Percentiles rank a stretch among this genome's conserved stretches.
Evolutionary conservation across 2,113 vertebrate species (phyloP).

Genomic region (Platanista minor): DNA sequence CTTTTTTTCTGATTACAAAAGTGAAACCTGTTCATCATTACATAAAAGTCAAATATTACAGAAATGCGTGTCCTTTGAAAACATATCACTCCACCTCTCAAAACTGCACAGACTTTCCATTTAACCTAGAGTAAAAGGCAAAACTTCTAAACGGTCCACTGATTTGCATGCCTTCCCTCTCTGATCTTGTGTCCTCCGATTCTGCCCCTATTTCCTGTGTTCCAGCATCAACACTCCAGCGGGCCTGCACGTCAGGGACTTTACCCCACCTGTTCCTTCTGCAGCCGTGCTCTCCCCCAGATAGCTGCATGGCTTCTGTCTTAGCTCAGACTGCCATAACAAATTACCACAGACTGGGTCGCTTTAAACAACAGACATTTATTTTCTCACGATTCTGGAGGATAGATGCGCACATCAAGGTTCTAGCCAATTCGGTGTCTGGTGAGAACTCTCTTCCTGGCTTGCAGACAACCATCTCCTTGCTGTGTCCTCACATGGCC

Average conservation of each 20-base stretch:
- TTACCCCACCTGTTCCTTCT: neutral
- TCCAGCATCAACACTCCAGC: neutral
- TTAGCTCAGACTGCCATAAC: neutral
- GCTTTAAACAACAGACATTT: neutral
- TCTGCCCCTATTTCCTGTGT: too few species aligned
- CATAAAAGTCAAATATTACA: conserved; percentile 48
- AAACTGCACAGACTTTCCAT: neutral
- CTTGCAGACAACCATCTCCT: neutral
- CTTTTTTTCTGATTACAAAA: conserved; percentile 44
- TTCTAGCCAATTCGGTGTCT: neutral
- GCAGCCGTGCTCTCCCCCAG: neutral
- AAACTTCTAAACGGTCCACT: neutral
- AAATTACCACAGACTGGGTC: neutral
- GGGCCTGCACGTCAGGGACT: neutral
- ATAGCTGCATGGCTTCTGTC: neutral
- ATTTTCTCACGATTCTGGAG: neutral
- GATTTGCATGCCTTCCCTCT: neutral
- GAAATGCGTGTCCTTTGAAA: conserved; percentile 45
- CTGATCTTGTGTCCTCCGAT: neutral
- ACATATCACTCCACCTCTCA: neutral
- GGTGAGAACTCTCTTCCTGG: neutral
- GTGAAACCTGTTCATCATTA: conserved; percentile 42
- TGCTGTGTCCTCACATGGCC: neutral
- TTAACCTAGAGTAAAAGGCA: neutral
- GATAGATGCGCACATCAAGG: neutral